A percentile compares a stretch with the other conserved stretches of the same genome.
Evolutionary conservation across 2,888 invertebrate species (phyloP).

Genomic region (Ectemnius cavifrons): DNA sequence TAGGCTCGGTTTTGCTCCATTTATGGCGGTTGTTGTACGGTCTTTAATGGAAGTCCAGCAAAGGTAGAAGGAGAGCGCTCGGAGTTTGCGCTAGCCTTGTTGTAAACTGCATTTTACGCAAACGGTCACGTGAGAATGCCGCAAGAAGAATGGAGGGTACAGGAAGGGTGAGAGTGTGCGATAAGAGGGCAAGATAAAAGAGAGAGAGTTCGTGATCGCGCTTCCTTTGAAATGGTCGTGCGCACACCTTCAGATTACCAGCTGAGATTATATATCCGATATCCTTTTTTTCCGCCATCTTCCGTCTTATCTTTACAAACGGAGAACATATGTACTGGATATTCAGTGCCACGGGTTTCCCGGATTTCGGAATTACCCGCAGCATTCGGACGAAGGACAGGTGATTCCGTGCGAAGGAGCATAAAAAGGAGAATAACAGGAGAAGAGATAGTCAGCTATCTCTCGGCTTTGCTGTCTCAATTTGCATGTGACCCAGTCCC

Average conservation of each 20-base stretch:
- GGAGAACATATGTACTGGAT: not conserved
- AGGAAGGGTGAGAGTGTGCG: not conserved
- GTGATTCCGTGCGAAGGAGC: too few species aligned
- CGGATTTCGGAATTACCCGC: too few species aligned
- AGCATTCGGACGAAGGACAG: too few species aligned
- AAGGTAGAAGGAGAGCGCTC: conserved; percentile 2
- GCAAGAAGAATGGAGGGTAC: not conserved
- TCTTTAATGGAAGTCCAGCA: not conserved
- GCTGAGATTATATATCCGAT: not conserved
- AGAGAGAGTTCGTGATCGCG: not conserved
- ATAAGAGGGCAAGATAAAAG: not conserved
- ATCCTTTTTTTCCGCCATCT: not conserved
- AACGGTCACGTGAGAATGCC: not conserved
- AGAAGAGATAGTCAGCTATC: too few species aligned
- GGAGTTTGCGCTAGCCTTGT: not conserved
- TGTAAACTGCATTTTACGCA: not conserved
- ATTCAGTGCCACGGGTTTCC: too few species aligned
- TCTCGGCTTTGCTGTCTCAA: conserved; percentile 12
- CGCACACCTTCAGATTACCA: not conserved
- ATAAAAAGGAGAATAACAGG: too few species aligned
- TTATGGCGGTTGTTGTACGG: not conserved
- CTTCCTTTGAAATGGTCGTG: not conserved
- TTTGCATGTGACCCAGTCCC: conserved; percentile 66
- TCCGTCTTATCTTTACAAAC: not conserved
- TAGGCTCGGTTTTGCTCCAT: conserved; percentile 2